Evolutionary conservation across 2,888 invertebrate genomes (phyloP).

Genomic region (Alcis repandata): DNA sequence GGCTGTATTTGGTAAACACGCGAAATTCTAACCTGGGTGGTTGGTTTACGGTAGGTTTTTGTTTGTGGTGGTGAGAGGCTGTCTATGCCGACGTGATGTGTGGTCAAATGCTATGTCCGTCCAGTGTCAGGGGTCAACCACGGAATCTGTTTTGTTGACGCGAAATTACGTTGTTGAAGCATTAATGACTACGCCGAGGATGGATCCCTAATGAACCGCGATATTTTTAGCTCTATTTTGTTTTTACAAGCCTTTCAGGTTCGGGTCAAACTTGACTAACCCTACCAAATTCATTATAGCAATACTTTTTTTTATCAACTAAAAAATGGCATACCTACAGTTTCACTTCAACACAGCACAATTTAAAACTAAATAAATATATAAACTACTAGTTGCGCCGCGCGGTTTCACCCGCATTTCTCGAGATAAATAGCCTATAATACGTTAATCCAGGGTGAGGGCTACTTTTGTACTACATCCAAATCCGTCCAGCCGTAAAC

Average conservation of each 20-base stretch:
- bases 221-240: conserved; percentile 30
- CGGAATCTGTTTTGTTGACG: conserved; percentile 44
- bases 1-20: background rate
- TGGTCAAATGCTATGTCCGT: conserved; percentile 39
- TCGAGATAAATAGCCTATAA: too few species aligned
- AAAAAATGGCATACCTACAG: too few species aligned
- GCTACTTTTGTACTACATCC: too few species aligned
- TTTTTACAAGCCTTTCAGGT: conserved; percentile 8
- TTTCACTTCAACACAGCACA: too few species aligned
- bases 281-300: background rate
- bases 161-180: conserved; percentile 42
- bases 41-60: conserved; percentile 1
- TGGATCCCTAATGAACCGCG: conserved; percentile 31
- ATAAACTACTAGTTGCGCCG: too few species aligned
- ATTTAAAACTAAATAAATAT: too few species aligned
- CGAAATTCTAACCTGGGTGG: background rate
- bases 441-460: too few species aligned
- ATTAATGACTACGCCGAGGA: conserved; percentile 34
- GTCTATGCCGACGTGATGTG: conserved; percentile 13
- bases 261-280: background rate
- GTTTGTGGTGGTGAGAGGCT: background rate
- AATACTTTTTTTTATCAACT: too few species aligned
- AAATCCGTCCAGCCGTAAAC: too few species aligned
- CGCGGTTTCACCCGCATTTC: too few species aligned
- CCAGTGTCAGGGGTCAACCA: conserved; percentile 41